These are phyloP conservation scores for Propithecus perrieri DNA, from an alignment of 2,797 vertebrate species.

Conservation along the genomic window DNA sequence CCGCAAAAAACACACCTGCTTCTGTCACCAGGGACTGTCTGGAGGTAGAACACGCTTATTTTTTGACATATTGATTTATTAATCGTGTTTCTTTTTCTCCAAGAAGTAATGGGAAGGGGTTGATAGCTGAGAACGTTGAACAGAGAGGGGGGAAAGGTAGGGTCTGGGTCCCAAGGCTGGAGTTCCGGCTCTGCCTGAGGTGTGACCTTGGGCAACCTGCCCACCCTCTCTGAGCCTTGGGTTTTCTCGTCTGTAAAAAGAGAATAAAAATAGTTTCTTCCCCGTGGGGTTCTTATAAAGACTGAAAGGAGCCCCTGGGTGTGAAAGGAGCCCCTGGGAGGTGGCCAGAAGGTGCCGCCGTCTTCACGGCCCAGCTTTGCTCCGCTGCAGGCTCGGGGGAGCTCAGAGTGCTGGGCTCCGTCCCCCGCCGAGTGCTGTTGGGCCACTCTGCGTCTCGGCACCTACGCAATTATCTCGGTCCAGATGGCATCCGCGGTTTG, in stretches of 20 bases:
- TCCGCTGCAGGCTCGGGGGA: neutral
- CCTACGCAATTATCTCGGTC: neutral
- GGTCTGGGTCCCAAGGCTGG: neutral
- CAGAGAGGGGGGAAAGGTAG: neutral
- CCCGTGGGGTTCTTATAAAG: neutral
- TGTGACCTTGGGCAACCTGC: neutral
- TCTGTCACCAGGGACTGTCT: neutral
- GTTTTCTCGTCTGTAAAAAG: neutral
- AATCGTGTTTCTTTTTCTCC: neutral
- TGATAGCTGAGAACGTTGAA: neutral
- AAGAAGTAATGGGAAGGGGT: neutral
- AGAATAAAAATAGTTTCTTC: too few species aligned
- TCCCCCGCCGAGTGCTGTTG: neutral
- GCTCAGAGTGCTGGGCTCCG: neutral
- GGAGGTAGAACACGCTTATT: neutral
- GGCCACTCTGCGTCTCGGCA: neutral
- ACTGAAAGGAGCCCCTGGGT: neutral
- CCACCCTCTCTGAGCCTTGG: neutral
- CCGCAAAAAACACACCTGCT: neutral
- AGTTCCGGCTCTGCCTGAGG: neutral
- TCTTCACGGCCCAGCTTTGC: neutral
- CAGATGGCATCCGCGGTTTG: neutral
- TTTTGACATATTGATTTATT: conserved; percentile 33
- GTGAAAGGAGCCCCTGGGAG: neutral
- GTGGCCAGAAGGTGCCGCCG: neutral